A percentile compares a stretch with the other conserved stretches of the same genome.
Evolutionary conservation across 2,797 vertebrate genomes (phyloP).

Genomic region (Menidia menidia): DNA sequence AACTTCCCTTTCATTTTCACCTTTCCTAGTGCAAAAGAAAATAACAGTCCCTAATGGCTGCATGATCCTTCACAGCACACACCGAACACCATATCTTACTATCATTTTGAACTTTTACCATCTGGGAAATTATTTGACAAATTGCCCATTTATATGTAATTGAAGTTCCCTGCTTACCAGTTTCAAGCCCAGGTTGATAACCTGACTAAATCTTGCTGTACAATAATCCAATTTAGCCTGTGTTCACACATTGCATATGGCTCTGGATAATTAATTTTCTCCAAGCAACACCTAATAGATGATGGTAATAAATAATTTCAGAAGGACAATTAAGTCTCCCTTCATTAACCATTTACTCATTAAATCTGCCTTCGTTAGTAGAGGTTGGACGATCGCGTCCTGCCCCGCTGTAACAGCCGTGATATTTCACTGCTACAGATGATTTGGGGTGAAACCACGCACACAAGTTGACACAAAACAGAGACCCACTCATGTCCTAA

Average conservation of each 20-base stretch:
- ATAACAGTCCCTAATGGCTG: no score
- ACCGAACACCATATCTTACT: constrained; percentile 2
- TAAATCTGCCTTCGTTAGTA: constrained; percentile 69
- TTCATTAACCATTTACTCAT: constrained; percentile 73
- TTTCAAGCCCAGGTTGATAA: constrained; percentile 19
- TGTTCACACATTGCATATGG: constrained; percentile 33
- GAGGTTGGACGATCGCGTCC: constrained; percentile 57
- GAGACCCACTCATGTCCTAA: constrained; percentile 58
- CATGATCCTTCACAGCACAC: background rate
- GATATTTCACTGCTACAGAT: constrained; percentile 29
- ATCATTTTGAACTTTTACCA: constrained; percentile 1
- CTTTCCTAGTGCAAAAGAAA: background rate
- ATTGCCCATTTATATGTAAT: constrained; percentile 1
- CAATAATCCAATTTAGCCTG: constrained; percentile 50
- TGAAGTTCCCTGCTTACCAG: constrained; percentile 12
- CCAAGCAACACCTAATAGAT: constrained; percentile 62
- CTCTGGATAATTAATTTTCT: constrained; percentile 57
- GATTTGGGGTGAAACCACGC: constrained; percentile 23
- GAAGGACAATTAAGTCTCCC: constrained; percentile 69
- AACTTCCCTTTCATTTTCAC: background rate
- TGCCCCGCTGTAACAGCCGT: constrained; percentile 23
- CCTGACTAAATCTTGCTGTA: constrained; percentile 27
- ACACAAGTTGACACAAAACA: constrained; percentile 33
- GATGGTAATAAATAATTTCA: constrained; percentile 68
- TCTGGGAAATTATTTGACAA: constrained; percentile 1